A percentile compares a stretch with the other conserved stretches of the same genome.
Evolutionary conservation across 2,797 vertebrate genomes (phyloP).

Genomic region (Micrastur ruficollis): DNA sequence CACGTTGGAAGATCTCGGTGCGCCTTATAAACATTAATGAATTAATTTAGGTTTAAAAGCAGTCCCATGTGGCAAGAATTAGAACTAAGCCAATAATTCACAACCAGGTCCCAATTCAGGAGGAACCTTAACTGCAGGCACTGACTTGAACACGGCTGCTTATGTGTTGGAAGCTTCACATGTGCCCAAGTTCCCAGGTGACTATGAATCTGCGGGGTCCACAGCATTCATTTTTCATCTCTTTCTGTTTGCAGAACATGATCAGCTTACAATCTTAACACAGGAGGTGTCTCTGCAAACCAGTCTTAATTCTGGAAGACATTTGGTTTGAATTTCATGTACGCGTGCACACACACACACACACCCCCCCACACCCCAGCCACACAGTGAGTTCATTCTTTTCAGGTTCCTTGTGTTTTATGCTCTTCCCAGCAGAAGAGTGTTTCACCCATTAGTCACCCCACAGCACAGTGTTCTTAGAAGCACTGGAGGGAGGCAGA

Average conservation of each 20-base stretch:
- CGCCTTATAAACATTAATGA: neutral
- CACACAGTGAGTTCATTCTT: constrained; percentile 46
- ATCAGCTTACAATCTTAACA: constrained; percentile 6
- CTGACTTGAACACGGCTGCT: neutral
- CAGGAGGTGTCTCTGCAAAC: neutral
- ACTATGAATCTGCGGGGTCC: neutral
- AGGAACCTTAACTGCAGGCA: accelerated
- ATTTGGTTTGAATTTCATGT: constrained; percentile 54
- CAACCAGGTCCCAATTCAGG: neutral
- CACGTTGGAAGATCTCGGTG: neutral
- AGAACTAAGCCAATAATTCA: constrained; percentile 5
- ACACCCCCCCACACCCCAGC: neutral
- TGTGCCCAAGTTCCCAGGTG: neutral
- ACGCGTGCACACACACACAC: too few species aligned
- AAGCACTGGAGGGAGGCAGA: neutral
- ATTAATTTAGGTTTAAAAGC: constrained; percentile 1
- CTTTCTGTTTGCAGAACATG: neutral
- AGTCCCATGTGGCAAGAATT: neutral
- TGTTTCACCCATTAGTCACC: neutral
- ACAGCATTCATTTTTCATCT: neutral
- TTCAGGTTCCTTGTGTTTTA: constrained; percentile 3
- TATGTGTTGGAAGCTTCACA: neutral
- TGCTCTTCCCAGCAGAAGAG: constrained; percentile 32
- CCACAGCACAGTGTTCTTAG: neutral
- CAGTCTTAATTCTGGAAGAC: neutral